Conservation (phyloP, 2,113 vertebrate genomes). For the Dermatemys mawii region DNA sequence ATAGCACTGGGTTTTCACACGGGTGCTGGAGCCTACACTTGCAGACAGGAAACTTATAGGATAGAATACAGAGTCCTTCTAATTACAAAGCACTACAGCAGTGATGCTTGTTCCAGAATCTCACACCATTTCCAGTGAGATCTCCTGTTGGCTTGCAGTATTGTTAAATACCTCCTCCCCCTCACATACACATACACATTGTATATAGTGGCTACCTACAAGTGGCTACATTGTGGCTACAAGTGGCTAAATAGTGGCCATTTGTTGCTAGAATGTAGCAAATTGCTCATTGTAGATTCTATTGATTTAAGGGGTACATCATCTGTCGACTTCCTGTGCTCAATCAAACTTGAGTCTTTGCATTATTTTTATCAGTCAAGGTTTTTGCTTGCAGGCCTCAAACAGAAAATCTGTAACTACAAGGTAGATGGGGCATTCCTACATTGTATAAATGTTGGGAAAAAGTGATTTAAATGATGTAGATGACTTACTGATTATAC, state of each 20-base stretch:
- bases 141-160: not conserved
- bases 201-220: not conserved
- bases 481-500: slow-evolving; percentile 5
- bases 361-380: not conserved
- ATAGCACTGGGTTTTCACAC: not conserved
- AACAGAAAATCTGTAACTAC: not conserved
- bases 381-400: not conserved
- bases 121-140: no score
- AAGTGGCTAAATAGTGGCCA: no score
- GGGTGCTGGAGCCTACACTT: not conserved
- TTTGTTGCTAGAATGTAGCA: not conserved
- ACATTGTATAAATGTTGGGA: not conserved
- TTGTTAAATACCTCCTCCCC: not conserved
- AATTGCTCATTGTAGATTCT: rapidly evolving
- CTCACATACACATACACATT: not conserved
- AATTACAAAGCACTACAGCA: no score
- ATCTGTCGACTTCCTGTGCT: not conserved
- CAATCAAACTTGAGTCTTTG: not conserved
- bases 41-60: not conserved
- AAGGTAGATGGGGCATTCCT: not conserved
- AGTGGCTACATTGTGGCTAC: no score
- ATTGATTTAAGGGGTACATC: not conserved
- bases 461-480: slow-evolving; percentile 10
- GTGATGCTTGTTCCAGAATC: no score
- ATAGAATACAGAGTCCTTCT: not conserved